Percentiles rank a stretch among this genome's conserved stretches.
Conservation (phyloP, 2,113 vertebrate genomes). For the Tylochromis polylepis region DNA sequence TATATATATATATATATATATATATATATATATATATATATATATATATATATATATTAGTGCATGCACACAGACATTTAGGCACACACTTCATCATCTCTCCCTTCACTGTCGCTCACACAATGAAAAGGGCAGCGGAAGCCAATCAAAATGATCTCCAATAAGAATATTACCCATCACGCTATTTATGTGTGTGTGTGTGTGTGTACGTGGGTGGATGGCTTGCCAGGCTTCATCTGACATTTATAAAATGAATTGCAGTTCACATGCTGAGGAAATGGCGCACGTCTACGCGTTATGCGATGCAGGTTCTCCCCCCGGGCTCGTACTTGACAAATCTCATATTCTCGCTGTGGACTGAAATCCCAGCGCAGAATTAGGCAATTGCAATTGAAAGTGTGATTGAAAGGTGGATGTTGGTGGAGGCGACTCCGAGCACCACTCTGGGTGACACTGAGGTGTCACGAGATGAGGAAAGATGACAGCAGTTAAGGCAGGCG, state of each 20-base stretch:
- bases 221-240: slow-evolving; percentile 53
- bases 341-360: neutral
- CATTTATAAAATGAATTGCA: slow-evolving; percentile 69
- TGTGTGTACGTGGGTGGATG: neutral
- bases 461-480: slow-evolving; percentile 29
- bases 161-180: slow-evolving; percentile 66
- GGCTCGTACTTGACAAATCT: slow-evolving; percentile 38
- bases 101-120: slow-evolving; percentile 52
- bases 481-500: slow-evolving; percentile 11
- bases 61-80: neutral
- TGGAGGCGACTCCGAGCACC: neutral
- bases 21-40: neutral
- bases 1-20: too few species aligned
- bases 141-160: slow-evolving; percentile 69
- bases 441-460: slow-evolving; percentile 10
- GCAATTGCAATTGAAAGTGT: slow-evolving; percentile 21
- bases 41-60: neutral
- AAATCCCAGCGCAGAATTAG: slow-evolving; percentile 19
- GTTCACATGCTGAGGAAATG: slow-evolving; percentile 22
- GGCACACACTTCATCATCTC: neutral
- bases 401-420: slow-evolving; percentile 35
- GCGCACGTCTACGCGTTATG: neutral
- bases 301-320: neutral
- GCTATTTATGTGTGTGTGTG: neutral
- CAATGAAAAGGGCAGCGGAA: slow-evolving; percentile 66